Evolutionary conservation across 2,797 vertebrate genomes (phyloP).

Genomic region (Phoebastria nigripes): DNA sequence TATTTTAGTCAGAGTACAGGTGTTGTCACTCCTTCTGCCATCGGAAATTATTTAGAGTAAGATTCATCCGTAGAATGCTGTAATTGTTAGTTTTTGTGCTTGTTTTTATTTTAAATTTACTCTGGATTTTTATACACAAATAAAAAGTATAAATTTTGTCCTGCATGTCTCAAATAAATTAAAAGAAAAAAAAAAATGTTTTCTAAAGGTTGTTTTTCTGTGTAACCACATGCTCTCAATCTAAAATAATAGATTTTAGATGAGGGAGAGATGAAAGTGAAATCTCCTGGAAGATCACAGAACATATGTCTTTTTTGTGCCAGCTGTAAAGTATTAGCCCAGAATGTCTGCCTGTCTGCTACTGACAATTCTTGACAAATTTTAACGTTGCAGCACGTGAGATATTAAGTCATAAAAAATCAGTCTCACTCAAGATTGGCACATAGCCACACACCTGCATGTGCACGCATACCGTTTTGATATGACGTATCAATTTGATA

Average conservation of each 20-base stretch:
- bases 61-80: neutral
- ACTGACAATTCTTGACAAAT: neutral
- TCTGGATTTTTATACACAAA: neutral
- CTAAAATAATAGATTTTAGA: neutral
- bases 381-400: neutral
- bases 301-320: neutral
- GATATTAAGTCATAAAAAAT: neutral
- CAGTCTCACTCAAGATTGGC: neutral
- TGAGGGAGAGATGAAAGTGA: neutral
- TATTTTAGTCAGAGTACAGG: slow-evolving; percentile 29
- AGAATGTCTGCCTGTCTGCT: neutral
- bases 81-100: neutral
- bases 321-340: slow-evolving; percentile 13
- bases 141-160: neutral
- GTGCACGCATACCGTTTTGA: neutral
- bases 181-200: neutral
- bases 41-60: neutral
- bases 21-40: neutral
- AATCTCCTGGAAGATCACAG: slow-evolving; percentile 11
- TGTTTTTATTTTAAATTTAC: neutral
- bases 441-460: neutral
- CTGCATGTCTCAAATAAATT: neutral
- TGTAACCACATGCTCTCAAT: neutral
- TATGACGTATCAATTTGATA: neutral
- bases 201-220: neutral